A percentile compares a stretch with the other conserved stretches of the same genome.
Conservation (phyloP, 2,888 invertebrate genomes). For the Mechanitis mazaeus region DNA sequence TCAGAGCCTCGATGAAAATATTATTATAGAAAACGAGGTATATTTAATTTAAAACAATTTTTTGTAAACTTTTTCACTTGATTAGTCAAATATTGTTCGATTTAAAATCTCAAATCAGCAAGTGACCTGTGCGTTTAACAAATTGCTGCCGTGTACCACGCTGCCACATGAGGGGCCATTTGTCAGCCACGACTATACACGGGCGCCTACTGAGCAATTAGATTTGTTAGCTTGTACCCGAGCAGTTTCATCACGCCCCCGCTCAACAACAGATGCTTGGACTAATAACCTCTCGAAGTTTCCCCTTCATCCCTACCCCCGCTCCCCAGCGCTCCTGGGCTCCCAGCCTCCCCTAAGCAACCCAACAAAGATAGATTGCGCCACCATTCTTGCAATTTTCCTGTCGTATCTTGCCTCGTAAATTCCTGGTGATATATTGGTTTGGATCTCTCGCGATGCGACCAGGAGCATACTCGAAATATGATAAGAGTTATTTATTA, state of each 20-base stretch:
- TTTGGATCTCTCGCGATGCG: constrained; percentile 76
- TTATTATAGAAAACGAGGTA: constrained; percentile 31
- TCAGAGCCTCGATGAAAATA: constrained; percentile 53
- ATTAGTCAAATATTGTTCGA: constrained; percentile 20
- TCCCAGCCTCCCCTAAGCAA: constrained; percentile 70
- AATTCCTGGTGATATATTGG: constrained; percentile 90
- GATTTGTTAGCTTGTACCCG: constrained; percentile 76
- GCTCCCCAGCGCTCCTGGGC: constrained; percentile 49
- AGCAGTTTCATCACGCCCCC: constrained; percentile 76
- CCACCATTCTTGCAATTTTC: constrained; percentile 95
- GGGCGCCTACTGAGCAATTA: constrained; percentile 76
- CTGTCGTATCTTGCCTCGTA: constrained; percentile 94
- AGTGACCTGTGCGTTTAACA: constrained; percentile 66
- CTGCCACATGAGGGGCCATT: constrained; percentile 66
- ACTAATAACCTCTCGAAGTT: constrained; percentile 79
- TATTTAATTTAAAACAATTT: neutral
- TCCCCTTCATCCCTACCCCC: constrained; percentile 63
- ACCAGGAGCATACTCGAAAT: constrained; percentile 77
- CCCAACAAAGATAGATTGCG: constrained; percentile 92
- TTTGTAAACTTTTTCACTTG: neutral
- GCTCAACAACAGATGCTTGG: constrained; percentile 78
- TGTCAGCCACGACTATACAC: constrained; percentile 63
- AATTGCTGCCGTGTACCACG: constrained; percentile 53
- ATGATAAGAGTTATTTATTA: constrained; percentile 78
- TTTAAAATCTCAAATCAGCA: constrained; percentile 44